Percentiles rank a stretch among this genome's conserved stretches.
Conservation (phyloP, 2,113 vertebrate genomes). For the Gymnobelideus leadbeateri region DNA sequence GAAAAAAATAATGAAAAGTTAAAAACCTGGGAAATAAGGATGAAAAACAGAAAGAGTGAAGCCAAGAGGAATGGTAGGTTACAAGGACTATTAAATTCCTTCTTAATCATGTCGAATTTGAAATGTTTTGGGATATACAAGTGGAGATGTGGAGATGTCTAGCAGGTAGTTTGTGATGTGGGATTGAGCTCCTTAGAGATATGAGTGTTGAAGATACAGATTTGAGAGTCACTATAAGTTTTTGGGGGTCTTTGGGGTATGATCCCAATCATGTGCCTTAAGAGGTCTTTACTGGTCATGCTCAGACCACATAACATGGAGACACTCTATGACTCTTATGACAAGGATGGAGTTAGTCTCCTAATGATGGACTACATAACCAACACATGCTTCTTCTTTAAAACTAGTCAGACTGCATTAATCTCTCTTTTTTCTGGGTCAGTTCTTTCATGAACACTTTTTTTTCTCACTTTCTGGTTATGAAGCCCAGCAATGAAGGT, state of each 20-base stretch:
- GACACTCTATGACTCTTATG: neutral
- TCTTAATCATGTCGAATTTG: neutral
- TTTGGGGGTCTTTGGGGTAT: neutral
- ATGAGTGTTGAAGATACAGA: neutral
- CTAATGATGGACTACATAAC: neutral
- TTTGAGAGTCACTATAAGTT: neutral
- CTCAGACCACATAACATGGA: neutral
- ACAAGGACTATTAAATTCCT: neutral
- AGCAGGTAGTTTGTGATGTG: neutral
- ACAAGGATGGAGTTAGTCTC: neutral
- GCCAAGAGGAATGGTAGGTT: neutral
- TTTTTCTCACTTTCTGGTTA: neutral
- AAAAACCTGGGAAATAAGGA: neutral
- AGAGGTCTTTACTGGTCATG: neutral
- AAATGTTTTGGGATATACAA: neutral
- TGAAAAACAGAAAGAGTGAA: neutral
- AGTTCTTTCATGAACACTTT: neutral
- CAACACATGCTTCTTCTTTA: neutral
- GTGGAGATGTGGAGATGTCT: neutral
- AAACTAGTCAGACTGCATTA: neutral
- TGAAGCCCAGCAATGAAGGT: neutral
- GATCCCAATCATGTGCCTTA: neutral
- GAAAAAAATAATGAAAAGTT: neutral
- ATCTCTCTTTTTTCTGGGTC: neutral
- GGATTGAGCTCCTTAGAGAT: neutral